phyloP scores from a whole-genome alignment of 2,797 vertebrate species.

The Molossus molossus region DNA sequence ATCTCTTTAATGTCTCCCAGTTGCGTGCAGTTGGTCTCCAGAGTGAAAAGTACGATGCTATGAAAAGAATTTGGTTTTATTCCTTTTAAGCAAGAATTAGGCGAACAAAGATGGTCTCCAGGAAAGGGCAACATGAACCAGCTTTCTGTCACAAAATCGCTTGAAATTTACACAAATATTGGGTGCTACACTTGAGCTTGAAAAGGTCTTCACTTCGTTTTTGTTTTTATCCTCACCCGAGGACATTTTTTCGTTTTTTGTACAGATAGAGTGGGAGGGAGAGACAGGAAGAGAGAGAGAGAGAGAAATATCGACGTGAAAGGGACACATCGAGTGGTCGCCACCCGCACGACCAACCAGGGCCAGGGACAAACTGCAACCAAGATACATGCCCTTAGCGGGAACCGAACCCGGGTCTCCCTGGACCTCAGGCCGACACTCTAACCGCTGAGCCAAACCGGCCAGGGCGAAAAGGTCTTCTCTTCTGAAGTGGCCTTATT shows the following conservation, averaged over 20 bases:
- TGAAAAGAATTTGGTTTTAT: slow-evolving; percentile 52
- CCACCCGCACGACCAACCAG: too few species aligned
- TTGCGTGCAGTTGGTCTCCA: background rate
- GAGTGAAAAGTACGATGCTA: slow-evolving; percentile 32
- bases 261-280: too few species aligned
- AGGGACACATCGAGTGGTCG: too few species aligned
- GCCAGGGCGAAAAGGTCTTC: background rate
- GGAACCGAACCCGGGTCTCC: too few species aligned
- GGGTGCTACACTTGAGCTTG: background rate
- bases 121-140: slow-evolving; percentile 28
- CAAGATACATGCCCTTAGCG: too few species aligned
- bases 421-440: too few species aligned
- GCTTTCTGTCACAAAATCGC: slow-evolving; percentile 62
- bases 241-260: too few species aligned
- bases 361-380: too few species aligned
- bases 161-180: slow-evolving; percentile 71
- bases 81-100: slow-evolving; percentile 53
- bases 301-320: too few species aligned
- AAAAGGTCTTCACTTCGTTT: background rate
- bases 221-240: too few species aligned
- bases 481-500: slow-evolving; percentile 51
- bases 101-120: slow-evolving; percentile 53
- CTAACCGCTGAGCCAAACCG: too few species aligned
- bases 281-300: too few species aligned
- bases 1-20: slow-evolving; percentile 50